Base-by-base conservation (phyloP, 1,140 invertebrate species). In the Trichonephila clavata region DNA sequence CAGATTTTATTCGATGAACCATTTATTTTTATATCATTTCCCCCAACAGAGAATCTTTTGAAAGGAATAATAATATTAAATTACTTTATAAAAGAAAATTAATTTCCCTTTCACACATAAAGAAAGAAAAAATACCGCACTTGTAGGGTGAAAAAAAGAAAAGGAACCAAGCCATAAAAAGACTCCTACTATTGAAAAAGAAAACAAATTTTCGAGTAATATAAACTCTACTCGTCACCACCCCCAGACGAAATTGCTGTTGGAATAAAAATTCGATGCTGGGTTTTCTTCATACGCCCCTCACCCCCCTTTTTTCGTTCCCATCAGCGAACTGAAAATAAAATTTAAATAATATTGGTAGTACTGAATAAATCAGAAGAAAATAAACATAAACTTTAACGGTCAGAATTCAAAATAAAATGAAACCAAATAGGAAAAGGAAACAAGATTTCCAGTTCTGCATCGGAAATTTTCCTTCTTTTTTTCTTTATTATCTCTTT, bases 331-430 rank as follows among this genome's bases (percentile, higher is more conserved):
- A 92, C 90, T 80, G 90, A 92, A 92, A 92, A 92, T 84, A 92
- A 92, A 92, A 92, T 92, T 92, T 92, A 92, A 92, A 92, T 92
- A 92, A 92, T 92, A 92, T 92, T 92, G 90, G 90, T 92, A 84
- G 90, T 92, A 84, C 80, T 92, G 90, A 92, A 92, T 92, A 92
- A 92, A 92, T 92, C 81, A 60, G 90, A 43, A 65, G 90, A 92
- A 92, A 92, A 92, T 92, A 92, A 92, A 92, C 90, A 92, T 92
- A 84, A 92, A 92, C 90, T 92, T 84, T 83, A 84, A 92, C 90
- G 90, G 90, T 84, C 90, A 81, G 80, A 84, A 90, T 90, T 90
- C 57, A 71, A 90, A 90, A 92, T 92, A 92, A 84, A 92, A 92
- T 92, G 80, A 84, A 68, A 65, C 90, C 90, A 84, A 92, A 92